Conservation (phyloP, 2,113 vertebrate species). For the Microcebus jonahi region DNA sequence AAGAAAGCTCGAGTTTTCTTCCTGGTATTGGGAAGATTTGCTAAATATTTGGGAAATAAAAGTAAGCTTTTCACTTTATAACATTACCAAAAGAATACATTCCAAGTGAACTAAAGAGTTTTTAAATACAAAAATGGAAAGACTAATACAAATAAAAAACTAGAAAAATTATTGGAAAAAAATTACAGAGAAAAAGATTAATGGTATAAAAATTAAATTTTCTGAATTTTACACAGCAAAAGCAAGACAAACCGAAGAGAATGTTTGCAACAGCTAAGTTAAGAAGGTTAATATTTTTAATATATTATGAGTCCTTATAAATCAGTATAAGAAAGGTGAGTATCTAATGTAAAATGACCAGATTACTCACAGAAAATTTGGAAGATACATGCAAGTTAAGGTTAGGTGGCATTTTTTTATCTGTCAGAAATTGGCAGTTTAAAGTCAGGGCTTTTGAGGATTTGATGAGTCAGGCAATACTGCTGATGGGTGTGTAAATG, state of each 20-base stretch:
- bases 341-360: background rate
- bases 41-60: background rate
- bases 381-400: background rate
- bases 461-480: background rate
- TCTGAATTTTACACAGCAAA: slow-evolving; percentile 3
- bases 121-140: background rate
- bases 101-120: background rate
- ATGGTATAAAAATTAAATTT: background rate
- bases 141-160: background rate
- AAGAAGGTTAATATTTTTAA: background rate
- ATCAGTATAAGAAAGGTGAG: background rate
- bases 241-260: background rate
- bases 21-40: background rate
- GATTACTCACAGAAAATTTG: background rate
- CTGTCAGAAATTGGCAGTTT: slow-evolving; percentile 16
- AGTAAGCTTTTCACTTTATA: background rate
- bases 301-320: background rate
- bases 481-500: background rate
- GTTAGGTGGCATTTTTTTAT: background rate
- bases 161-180: background rate
- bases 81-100: background rate
- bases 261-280: background rate
- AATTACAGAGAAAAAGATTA: background rate
- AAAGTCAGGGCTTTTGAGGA: slow-evolving; percentile 22
- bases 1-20: background rate